Percentiles rank a stretch among this genome's conserved stretches.
Conservation (phyloP, 2,888 invertebrate species). For the Noctua fimbriata region DNA sequence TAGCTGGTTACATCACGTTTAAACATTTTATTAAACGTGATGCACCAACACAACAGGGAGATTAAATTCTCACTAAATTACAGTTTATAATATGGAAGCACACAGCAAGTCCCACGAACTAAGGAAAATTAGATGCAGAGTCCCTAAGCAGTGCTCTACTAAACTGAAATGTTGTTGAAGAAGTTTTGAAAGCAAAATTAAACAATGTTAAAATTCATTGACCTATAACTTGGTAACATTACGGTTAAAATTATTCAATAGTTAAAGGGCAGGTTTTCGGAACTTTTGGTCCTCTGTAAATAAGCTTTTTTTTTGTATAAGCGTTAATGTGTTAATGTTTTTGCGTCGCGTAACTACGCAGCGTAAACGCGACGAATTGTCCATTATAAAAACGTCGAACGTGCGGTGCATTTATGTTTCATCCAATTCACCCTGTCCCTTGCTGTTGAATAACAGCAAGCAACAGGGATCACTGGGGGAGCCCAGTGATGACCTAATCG, state of each 20-base stretch:
- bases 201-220: conserved; percentile 16
- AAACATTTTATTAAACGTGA: conserved; percentile 1
- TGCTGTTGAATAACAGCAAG: no score
- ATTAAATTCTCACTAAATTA: conserved; percentile 31
- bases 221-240: neutral
- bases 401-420: neutral
- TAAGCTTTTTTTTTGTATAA: neutral
- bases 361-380: neutral
- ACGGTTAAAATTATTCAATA: neutral
- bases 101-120: neutral
- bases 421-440: neutral
- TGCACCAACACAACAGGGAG: neutral
- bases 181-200: conserved; percentile 15
- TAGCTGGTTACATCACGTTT: neutral
- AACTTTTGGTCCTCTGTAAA: neutral
- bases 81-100: neutral
- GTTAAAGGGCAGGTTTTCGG: neutral
- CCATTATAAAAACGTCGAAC: neutral
- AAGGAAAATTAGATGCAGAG: neutral
- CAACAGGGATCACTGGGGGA: no score
- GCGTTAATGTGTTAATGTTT: no score
- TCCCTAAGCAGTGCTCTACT: neutral
- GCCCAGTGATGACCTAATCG: neutral
- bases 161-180: neutral
- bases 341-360: no score